Evolutionary conservation across 2,113 vertebrate species (phyloP).

Genomic region (Zonotrichia leucophrys): DNA sequence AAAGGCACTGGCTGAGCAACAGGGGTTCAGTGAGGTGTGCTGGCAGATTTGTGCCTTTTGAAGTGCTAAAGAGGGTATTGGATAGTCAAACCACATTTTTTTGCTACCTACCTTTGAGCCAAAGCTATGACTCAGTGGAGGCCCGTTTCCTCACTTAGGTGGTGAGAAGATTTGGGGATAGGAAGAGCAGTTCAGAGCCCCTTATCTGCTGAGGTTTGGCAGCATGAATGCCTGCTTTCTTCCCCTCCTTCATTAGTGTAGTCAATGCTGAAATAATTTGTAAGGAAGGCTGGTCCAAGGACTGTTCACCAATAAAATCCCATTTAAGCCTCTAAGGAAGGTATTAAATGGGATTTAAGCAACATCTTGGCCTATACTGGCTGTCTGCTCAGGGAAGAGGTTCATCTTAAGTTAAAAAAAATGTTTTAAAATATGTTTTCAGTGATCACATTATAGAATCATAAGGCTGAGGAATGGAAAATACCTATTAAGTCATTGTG

Average conservation of each 20-base stretch:
- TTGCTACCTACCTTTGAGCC: not conserved
- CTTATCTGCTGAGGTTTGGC: not conserved
- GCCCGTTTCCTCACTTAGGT: not conserved
- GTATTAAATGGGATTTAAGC: conserved; percentile 32
- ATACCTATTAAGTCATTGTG: not conserved
- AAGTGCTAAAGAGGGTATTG: not conserved
- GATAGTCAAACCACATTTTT: not conserved
- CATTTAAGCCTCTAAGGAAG: conserved; percentile 15
- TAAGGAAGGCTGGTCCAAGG: not conserved
- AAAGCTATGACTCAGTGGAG: not conserved
- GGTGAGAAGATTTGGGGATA: not conserved
- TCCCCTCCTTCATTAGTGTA: not conserved
- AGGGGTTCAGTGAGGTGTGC: not conserved
- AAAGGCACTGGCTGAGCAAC: not conserved
- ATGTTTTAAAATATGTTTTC: not conserved
- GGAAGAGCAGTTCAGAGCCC: not conserved
- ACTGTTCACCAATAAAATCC: conserved; percentile 21
- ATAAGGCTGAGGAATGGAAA: not conserved
- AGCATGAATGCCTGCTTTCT: not conserved
- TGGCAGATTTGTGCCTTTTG: not conserved
- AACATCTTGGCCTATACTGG: not conserved
- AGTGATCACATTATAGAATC: not conserved
- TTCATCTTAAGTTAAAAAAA: not conserved
- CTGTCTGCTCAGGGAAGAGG: not conserved
- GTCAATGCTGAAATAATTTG: not conserved